Conservation (phyloP, 2,113 vertebrate genomes). For the Diadophis punctatus region DNA sequence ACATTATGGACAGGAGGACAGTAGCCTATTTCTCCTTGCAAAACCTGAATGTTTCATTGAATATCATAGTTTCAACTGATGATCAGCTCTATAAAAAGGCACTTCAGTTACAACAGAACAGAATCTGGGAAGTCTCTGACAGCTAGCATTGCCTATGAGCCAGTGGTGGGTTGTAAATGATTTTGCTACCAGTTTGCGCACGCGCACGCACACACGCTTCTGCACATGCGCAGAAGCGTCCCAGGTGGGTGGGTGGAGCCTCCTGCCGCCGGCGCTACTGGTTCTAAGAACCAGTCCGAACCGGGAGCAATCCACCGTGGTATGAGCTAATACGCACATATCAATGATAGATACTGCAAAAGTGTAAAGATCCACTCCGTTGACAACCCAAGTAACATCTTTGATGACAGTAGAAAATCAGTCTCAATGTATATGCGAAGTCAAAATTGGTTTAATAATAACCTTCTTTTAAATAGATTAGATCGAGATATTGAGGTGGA, state of each 20-base stretch:
- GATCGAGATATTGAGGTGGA: conserved; percentile 92
- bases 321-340: not conserved
- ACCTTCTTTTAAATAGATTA: conserved; percentile 68
- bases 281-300: too few relatives aligned
- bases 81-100: not conserved
- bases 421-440: not conserved
- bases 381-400: not conserved
- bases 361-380: not conserved
- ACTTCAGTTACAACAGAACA: not conserved
- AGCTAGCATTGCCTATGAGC: not conserved
- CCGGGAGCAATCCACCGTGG: too few relatives aligned
- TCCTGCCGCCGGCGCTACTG: too few relatives aligned
- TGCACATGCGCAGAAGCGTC: too few relatives aligned
- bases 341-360: not conserved
- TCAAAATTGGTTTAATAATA: not conserved
- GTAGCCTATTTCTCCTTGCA: not conserved
- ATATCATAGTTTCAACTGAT: not conserved
- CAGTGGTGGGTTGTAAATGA: too few relatives aligned
- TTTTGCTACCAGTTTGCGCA: too few relatives aligned
- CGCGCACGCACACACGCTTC: too few relatives aligned
- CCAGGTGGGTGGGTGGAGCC: too few relatives aligned
- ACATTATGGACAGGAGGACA: not conserved
- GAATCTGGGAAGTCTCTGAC: not conserved
- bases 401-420: not conserved
- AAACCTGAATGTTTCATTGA: not conserved